A percentile compares a stretch with the other conserved stretches of the same genome.
Conservation (phyloP, 2,113 vertebrate species). For the Ivindomyrus marchei region DNA sequence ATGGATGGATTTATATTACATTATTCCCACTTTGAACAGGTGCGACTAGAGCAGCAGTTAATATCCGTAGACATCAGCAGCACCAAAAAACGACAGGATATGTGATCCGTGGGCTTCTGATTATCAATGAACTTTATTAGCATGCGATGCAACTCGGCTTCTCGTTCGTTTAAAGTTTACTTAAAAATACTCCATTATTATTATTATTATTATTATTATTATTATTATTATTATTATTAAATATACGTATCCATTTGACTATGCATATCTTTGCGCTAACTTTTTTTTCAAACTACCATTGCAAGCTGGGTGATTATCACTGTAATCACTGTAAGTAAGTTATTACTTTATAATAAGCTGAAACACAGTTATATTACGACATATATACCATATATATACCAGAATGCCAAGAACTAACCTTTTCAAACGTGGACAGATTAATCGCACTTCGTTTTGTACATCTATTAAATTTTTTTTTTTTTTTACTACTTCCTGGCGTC, state of each 20-base stretch:
- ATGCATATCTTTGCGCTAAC: neutral
- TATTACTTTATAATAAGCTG: neutral
- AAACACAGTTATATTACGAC: neutral
- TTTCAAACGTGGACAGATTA: neutral
- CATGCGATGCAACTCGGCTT: neutral
- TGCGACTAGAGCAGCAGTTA: neutral
- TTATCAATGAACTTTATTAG: neutral
- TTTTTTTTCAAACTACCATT: neutral
- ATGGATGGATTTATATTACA: neutral
- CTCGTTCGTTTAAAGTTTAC: neutral
- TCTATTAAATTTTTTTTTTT: neutral
- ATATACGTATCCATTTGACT: neutral
- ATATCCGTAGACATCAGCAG: neutral
- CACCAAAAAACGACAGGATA: neutral
- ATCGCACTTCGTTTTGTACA: neutral
- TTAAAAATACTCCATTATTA: neutral
- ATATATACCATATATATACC: neutral
- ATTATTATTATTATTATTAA: neutral
- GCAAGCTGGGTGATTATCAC: neutral
- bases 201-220: neutral
- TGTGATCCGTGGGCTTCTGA: neutral
- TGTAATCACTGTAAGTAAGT: neutral
- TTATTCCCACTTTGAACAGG: neutral
- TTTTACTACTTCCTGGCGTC: conserved; percentile 19
- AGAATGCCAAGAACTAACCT: neutral